These are phyloP conservation scores for Axinella damicornis DNA, from an alignment of 37 sponge, comb jelly and placozoan species.

Conservation along the genomic window DNA sequence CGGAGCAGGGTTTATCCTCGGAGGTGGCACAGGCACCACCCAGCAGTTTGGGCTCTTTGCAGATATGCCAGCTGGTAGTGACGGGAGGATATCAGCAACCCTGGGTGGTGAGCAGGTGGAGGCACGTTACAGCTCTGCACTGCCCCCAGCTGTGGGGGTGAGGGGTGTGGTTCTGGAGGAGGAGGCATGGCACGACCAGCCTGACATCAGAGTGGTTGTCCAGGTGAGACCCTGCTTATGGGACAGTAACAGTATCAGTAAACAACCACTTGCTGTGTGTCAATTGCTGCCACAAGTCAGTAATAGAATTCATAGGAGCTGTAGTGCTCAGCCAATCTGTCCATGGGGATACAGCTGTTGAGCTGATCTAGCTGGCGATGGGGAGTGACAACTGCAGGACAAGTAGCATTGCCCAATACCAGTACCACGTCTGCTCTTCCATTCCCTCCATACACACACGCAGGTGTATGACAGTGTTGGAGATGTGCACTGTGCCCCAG, in stretches of 20 bases:
- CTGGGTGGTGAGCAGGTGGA: slow-evolving; percentile 16
- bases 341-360: too few species aligned
- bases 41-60: slow-evolving; percentile 57
- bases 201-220: slow-evolving; percentile 52
- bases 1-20: slow-evolving; percentile 52
- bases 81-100: slow-evolving; percentile 52
- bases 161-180: slow-evolving; percentile 50
- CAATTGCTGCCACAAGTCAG: too few species aligned
- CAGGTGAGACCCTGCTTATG: slow-evolving; percentile 20
- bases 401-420: too few species aligned
- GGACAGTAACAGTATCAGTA: too few species aligned
- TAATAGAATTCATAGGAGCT: too few species aligned
- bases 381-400: too few species aligned
- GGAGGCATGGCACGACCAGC: slow-evolving; percentile 45
- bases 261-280: too few species aligned
- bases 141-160: slow-evolving; percentile 21
- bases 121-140: background rate
- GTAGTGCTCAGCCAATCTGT: too few species aligned
- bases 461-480: background rate
- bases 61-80: slow-evolving; percentile 25
- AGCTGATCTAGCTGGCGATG: too few species aligned
- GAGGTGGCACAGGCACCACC: background rate
- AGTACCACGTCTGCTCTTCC: too few species aligned
- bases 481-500: slow-evolving; percentile 45
- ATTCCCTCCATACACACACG: too few species aligned